Evolutionary conservation across 2,888 invertebrate genomes (phyloP), one percentile per base, ranked within the genome.

Genomic region (Acleris laterana): DNA sequence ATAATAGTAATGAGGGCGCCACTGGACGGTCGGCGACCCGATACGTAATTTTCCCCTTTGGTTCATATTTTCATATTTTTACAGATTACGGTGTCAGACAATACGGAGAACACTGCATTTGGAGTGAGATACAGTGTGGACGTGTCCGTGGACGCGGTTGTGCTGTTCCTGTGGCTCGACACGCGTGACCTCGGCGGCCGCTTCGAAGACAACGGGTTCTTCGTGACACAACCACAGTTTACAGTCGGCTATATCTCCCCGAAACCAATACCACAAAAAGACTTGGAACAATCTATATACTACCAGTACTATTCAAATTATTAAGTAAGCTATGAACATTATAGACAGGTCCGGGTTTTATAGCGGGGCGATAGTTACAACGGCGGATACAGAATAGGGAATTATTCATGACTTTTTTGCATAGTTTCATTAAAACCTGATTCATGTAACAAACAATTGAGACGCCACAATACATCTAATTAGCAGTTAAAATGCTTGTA

Each of bases 131-230:
- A 80, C 72, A 62, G 71, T 2, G 75, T 93, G 11, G 77, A 80
- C 38, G 77, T 91, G 9, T 72, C 71, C 52, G 82, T 94, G 0
- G 89, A 94, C 70, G 88, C 90, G 2, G 88, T 95, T 42, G 94
- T 95, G 0, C 85, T 95, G 7, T 97, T 96, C 82, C 94, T 96
- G 1, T 96, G 96, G 95, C 81, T 96, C 22, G 95, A 96, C 70
- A 81, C 94, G 0, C 84, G 81, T 3, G 79, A 83, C 4, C 79
- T 90, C 49, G 81, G 77, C 13, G 97, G 97, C 1, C 88, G 85
- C 66, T 97, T 97, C 82, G 95, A 95, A 1, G 95, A 96, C 72
- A 97, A 98, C 84, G 97, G 97, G 0, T 95, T 97, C 38, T 89
- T 94, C 11, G 77, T 94, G 53, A 88, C 91, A 0, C 77, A 84